Base-by-base conservation (phyloP, 2,797 vertebrate genomes). In the Phylloscopus collybita region DNA sequence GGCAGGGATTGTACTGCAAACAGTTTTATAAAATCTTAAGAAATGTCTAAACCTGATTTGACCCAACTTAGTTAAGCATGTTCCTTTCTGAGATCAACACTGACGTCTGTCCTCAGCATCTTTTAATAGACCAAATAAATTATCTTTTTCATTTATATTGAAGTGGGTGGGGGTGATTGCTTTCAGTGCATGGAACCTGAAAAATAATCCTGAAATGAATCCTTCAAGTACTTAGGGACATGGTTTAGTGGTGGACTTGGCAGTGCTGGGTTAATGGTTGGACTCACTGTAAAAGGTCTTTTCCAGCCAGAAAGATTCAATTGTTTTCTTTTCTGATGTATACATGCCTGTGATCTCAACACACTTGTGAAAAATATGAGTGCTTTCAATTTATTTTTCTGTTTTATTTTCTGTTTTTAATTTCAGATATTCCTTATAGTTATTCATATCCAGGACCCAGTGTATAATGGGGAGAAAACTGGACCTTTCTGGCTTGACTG, bases 401-500 rank as follows among this genome's bases (percentile, higher is more conserved):
- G 4, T 67, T 88, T 76, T 92, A 4, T 96, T 67, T 49, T 50
- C 15, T 70, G 10, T 65, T 92, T 92, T 83, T 90, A 42, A 75
- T 97, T 95, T 91, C 94, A 98, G 98, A 66, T 94, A 91, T 83
- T 90, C 32, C 18, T 45, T 45, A 3, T 86, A 66, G 32, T 34
- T 72, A 2, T 29, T 91, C 11, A 11, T 26, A 56, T 47, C 54
- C 76, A 91, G 64, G 57, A 34, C 47, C 62, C 61, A 38, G 36
- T 36, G 69, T 88, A 93, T 42, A 90, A 99, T 99, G 99, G 99
- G 99, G 86, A 98, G 99, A 96, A 99, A 99, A 97, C 98, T 99
- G 97, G 99, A 99, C 97, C 98, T 99, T 96, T 99, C 99, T 5
- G 98, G 98, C 60, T 98, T 99, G 97, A 99, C 99, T 1, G 99